These are phyloP conservation scores for Drosophila pectinifera DNA, from an alignment of 1,140 invertebrate species.

Conservation along the genomic window DNA sequence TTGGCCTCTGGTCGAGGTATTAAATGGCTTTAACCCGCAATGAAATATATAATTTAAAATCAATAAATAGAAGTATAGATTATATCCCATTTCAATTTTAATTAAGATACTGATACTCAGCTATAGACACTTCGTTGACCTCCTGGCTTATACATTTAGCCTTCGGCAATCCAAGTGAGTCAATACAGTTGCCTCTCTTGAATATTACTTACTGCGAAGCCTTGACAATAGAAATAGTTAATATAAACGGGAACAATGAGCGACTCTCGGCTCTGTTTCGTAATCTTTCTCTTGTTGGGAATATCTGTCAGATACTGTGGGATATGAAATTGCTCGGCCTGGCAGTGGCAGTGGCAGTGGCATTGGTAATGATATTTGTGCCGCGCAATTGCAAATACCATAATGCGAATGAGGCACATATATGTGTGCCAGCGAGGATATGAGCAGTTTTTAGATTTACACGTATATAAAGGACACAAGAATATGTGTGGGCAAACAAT, in stretches of 20 bases:
- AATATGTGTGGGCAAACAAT: constrained; percentile 64
- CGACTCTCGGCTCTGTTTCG: constrained; percentile 12
- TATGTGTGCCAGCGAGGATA: constrained; percentile 48
- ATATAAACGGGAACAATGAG: constrained; percentile 61
- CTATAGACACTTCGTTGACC: background rate
- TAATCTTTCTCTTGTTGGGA: constrained; percentile 33
- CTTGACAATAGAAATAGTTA: constrained; percentile 70
- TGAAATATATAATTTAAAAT: background rate
- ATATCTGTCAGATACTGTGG: constrained; percentile 15
- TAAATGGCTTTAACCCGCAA: background rate
- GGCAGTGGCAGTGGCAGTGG: constrained; percentile 59
- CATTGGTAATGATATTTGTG: constrained; percentile 78
- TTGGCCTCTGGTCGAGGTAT: background rate
- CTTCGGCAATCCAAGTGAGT: constrained; percentile 1
- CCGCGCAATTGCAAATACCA: constrained; percentile 68
- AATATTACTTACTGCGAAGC: constrained; percentile 36
- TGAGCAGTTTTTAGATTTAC: constrained; percentile 81
- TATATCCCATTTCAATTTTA: background rate
- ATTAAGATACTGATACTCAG: background rate
- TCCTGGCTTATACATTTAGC: constrained; percentile 5
- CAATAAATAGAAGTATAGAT: too few relatives aligned
- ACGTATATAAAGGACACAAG: constrained; percentile 36
- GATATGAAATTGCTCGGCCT: constrained; percentile 33
- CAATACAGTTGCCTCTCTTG: constrained; percentile 5
- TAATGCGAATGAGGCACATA: background rate